Base-by-base conservation (phyloP, 2,888 invertebrate species). In the Sarcophaga rosellei region DNA sequence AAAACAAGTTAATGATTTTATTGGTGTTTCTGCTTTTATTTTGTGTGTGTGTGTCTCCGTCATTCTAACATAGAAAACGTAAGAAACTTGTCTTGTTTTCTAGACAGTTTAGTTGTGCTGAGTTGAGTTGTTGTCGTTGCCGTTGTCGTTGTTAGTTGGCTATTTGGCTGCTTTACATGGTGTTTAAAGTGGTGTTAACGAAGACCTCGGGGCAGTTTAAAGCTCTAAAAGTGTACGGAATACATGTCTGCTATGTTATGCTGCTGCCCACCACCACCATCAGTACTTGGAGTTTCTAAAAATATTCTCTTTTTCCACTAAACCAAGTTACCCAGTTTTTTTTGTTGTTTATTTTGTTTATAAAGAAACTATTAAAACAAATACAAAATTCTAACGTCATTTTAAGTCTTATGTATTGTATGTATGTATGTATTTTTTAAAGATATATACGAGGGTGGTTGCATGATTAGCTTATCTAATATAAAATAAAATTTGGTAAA, bases 271-370 rank as follows among this genome's bases (percentile, higher is more conserved):
- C 35, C 8, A 35, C 35, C 8, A 59, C 65, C 65, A 73, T 66
- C 57, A 45, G 47, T 68, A 44, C n/a, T 21, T 17, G 21, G 10
- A 53, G 59, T 70, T 78, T 69, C 78, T 53, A 63, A 8, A 73
- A 68, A 47, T 66, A 81, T 23, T 59, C n/a, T 35, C 62, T 70
- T 77, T 61, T 70, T 59, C 61, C 10, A 45, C 47, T 23, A 23
- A 17, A 10, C 2, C 25, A 74, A 68, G 68, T 81, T 81, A 68
- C 74, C 81, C 74, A 81, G 74, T 81, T 81, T 68, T 74, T 59
- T 47, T 17, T 62, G 61, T 76, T 21, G 69, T 81, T 76, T 75
- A 63, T 17, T 70, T 70, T 65, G 35, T 35, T 35, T 25, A 65
- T 8, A 44, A 20, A 66, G 12, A 25, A 35, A 35, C 12, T 59